Evolutionary conservation across 2,888 invertebrate genomes (phyloP), one percentile per base, ranked within the genome.

Genomic region (Drosophila prostipennis): DNA sequence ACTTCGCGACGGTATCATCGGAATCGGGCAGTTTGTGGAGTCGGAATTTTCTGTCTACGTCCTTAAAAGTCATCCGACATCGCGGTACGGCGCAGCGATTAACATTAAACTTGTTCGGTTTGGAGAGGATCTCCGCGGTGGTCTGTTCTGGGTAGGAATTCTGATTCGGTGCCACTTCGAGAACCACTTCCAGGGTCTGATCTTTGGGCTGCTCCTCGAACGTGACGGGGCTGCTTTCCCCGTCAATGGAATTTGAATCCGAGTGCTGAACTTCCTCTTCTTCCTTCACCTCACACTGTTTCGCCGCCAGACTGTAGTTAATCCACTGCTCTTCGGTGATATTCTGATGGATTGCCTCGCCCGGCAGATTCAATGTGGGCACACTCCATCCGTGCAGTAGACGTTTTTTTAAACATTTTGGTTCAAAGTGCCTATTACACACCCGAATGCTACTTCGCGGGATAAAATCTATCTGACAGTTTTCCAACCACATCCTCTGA

Each of bases 71-170:
- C 6, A n/a, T n/a, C 6, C 3, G 37, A 7, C 37, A 37, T 5
- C 37, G n/a, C 13, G n/a, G 37, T n/a, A 37, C 37, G 37, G 37
- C 37, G 37, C 37, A 37, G 37, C n/a, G 37, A 37, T 37, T 37
- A 0, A 0, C 6, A 37, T 13, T n/a, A 0, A 13, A 37, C 37
- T 37, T 37, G 6, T 37, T 37, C 6, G 13, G 13, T 3, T 37
- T n/a, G 37, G n/a, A 13, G 37, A 34, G 10, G 11, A 34, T 34
- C 11, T 34, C 1, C 34, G 3, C 34, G 1, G 34, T 11, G 34
- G 11, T 3, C 11, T 4, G 10, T 10, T 11, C 11, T 34, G 34
- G 4, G 11, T 34, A 11, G 11, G 11, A 10, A 11, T 11, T 11
- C 3, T 11, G 4, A 11, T 11, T 3, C 11, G 5, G 11, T 1